Base-by-base conservation (phyloP, 2,797 vertebrate genomes). In the Notolabrus celidotus region DNA sequence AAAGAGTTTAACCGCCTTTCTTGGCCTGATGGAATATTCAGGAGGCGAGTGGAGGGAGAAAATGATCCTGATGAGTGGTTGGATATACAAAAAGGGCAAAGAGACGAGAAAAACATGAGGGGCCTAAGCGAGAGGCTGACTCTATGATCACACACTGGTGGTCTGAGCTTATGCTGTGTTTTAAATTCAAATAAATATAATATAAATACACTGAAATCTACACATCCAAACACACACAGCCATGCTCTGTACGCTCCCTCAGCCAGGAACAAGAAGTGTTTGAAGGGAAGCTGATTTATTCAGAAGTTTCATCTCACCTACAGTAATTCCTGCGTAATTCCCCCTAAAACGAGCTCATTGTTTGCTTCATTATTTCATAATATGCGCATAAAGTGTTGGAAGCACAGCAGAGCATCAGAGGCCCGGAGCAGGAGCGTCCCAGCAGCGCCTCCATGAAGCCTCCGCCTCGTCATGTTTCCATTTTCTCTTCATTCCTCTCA, bases 371-470 rank as follows among this genome's bases (percentile, higher is more conserved):
- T 38, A 27, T 60, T 58, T 42, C 8, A 54, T 68, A 20, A 3
- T n/a, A 7, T 43, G 9, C 14, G 4, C 23, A 34, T n/a, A 29
- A 12, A 34, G 29, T 45, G 66, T 2, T 34, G 63, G 9, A 7
- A n/a, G 27, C 22, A 39, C 39, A 33, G 0, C 52, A 11, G 43
- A 43, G 59, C 51, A 12, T 12, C 42, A 5, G 43, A 70, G 79
- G 81, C 81, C 84, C 45, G 22, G 31, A 0, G 42, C 39, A 43
- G 22, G 45, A 47, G 62, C 34, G 77, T 81, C 71, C 80, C 71
- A 12, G 5, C 64, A 8, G 72, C 67, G 6, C 72, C 63, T 59
- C 47, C 59, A 2, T 0, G 17, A 0, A 65, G 45, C 70, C 55
- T 58, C 51, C 46, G 42, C 55, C 46, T 46, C 52, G 51, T 16